Evolutionary conservation across 2,797 vertebrate species (phyloP), one percentile per base, ranked within the genome.

Genomic region (Enteromius afrohamiltoni): DNA sequence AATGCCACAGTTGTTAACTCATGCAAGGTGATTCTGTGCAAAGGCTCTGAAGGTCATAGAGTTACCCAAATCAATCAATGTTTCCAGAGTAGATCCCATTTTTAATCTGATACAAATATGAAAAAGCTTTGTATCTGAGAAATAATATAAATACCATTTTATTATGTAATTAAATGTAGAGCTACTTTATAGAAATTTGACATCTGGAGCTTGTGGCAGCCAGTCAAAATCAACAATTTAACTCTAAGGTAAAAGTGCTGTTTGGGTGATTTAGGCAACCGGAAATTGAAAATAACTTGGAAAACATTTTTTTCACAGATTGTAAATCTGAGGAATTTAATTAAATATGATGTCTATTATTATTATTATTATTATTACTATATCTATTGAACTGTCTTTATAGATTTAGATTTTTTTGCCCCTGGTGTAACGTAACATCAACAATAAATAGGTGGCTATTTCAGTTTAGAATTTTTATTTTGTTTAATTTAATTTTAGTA

Each of bases 1-100:
- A 93, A 91, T 93, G 91, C 88, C 90, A 88, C 91, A 91, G 91
- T 87, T 92, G 89, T 90, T 91, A 91, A 47, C 31, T 81, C 11
- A 4, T 60, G n/a, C 53, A 71, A 23, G 42, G 29, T 45, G 47
- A 60, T 81, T 62, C 53, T 80, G n/a, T 55, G 9, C 34, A 62
- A 58, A 82, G 58, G n/a, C 9, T 29, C 26, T 47, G 1, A 47
- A 81, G 53, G 53, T 49, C 79, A 71, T 16, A 7, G 11, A 60
- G 55, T 34, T 64, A 37, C 40, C 47, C 4, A 7, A 34, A 60
- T 49, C 26, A 81, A 34, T 3, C n/a, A n/a, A 40, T n/a, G 34
- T 31, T 69, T 58, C 58, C 31, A 16, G 51, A 16, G 51, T 75
- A 40, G 31, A 75, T 34, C 19, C 29, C 31, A 75, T 37, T 58